Conservation (phyloP, 1,140 invertebrate species). For the Ceratitis capitata region DNA sequence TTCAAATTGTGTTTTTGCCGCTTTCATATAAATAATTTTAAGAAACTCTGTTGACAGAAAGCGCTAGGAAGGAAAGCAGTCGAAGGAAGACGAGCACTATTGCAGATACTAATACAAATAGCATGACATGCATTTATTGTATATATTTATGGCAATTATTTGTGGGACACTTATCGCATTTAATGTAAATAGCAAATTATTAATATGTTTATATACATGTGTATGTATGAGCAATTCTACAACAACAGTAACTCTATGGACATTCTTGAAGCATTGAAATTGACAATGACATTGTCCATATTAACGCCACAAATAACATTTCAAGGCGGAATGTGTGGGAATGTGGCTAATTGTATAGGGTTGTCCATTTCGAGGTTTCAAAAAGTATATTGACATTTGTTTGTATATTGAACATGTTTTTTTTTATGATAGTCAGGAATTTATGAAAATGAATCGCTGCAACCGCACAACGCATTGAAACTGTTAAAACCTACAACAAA, state of each 20-base stretch:
- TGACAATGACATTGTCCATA: neutral
- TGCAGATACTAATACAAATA: neutral
- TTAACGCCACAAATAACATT: neutral
- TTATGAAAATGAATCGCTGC: no score
- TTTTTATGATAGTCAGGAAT: no score
- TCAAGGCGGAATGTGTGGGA: neutral
- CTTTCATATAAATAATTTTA: no score
- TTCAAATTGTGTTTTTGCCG: no score
- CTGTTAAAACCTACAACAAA: no score
- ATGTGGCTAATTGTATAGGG: neutral
- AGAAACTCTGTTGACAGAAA: no score
- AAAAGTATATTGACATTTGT: neutral
- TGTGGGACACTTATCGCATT: neutral
- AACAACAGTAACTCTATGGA: neutral
- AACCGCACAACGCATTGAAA: no score
- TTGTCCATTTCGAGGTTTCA: neutral
- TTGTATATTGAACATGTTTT: neutral
- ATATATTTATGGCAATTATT: neutral
- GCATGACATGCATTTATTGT: no score
- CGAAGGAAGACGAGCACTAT: no score
- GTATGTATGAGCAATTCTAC: neutral
- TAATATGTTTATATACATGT: neutral
- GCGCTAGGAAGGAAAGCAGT: no score
- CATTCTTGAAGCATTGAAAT: neutral
- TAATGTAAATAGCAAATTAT: neutral